Evolutionary conservation across 2,797 vertebrate genomes (phyloP).

Genomic region (Pseudochirops cupreus): DNA sequence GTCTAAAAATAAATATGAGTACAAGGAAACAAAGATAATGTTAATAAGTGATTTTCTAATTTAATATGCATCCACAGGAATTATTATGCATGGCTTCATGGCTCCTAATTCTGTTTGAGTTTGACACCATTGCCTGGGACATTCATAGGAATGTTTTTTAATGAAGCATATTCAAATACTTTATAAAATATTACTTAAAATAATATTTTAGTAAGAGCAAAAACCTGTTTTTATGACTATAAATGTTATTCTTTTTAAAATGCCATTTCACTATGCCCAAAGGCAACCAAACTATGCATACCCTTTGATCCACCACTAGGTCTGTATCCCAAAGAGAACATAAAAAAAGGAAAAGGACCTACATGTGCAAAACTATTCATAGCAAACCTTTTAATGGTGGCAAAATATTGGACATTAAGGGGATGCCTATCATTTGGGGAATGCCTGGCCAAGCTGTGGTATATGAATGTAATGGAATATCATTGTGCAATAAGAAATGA

Average conservation of each 20-base stretch:
- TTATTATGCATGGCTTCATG: neutral
- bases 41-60: neutral
- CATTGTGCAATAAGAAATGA: too few relatives aligned
- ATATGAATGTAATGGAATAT: too few relatives aligned
- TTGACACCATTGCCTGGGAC: neutral
- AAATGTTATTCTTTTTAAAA: neutral
- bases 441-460: too few relatives aligned
- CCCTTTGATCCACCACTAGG: too few relatives aligned
- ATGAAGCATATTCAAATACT: neutral
- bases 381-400: too few relatives aligned
- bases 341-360: too few relatives aligned
- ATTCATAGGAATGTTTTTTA: neutral
- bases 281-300: too few relatives aligned
- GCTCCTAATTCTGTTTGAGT: neutral
- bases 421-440: too few relatives aligned
- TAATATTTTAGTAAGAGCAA: neutral
- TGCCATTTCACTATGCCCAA: neutral
- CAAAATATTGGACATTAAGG: too few relatives aligned
- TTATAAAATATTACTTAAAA: neutral
- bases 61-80: neutral
- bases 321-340: too few relatives aligned
- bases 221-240: neutral
- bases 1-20: neutral
- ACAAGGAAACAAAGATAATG: neutral
- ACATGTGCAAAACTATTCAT: too few relatives aligned